Evolutionary conservation across 2,888 invertebrate species (phyloP).

Genomic region (Nomada goodeniana): DNA sequence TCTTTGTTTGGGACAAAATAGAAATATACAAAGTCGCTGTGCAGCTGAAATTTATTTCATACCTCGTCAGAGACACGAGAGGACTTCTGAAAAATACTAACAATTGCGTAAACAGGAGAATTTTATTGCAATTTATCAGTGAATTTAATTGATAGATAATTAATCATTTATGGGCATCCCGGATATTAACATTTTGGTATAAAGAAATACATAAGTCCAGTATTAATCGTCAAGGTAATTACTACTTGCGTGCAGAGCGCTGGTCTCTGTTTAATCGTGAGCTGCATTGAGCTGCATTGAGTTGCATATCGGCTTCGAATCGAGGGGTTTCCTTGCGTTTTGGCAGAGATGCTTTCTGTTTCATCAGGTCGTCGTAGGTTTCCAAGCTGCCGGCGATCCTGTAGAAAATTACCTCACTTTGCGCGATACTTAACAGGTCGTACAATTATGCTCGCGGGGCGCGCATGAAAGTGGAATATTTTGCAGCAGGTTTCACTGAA

Average conservation of each 20-base stretch:
- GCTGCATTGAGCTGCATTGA: too few species aligned
- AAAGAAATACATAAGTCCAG: neutral
- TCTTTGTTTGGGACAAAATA: neutral
- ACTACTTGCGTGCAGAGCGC: too few species aligned
- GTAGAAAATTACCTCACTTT: constrained; percentile 48
- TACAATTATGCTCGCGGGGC: constrained; percentile 4
- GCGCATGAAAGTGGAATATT: constrained; percentile 51
- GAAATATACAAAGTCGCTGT: too few species aligned
- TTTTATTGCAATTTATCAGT: too few species aligned
- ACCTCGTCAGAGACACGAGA: too few species aligned
- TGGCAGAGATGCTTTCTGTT: neutral
- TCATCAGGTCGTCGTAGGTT: constrained; percentile 7
- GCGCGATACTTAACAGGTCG: constrained; percentile 15
- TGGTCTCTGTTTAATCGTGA: neutral
- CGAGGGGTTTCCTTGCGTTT: neutral
- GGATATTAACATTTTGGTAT: too few species aligned
- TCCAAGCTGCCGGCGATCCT: constrained; percentile 2
- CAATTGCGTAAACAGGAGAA: too few species aligned
- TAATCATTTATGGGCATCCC: too few species aligned
- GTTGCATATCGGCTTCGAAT: neutral
- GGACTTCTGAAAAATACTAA: too few species aligned
- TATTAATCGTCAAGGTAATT: constrained; percentile 19
- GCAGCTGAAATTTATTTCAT: too few species aligned
- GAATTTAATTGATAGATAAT: too few species aligned
- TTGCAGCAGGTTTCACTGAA: constrained; percentile 39